Evolutionary conservation across 2,888 invertebrate species (phyloP).

Genomic region (Hypercompe scribonia): DNA sequence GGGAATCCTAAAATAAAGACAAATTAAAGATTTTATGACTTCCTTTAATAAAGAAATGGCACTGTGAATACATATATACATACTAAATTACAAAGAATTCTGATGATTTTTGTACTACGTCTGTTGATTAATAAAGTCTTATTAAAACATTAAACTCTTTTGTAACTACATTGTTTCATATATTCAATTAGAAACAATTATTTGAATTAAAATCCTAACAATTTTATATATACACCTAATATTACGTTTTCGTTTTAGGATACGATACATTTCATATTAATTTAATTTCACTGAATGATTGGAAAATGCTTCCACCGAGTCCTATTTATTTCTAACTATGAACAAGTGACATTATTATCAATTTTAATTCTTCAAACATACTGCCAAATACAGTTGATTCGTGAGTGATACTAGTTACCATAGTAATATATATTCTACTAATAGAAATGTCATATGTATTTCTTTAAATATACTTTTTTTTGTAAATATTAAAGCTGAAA

Average conservation of each 20-base stretch:
- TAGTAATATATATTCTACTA: slow-evolving; percentile 64
- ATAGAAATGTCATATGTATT: slow-evolving; percentile 61
- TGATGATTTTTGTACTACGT: background rate
- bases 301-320: slow-evolving; percentile 69
- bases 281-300: slow-evolving; percentile 58
- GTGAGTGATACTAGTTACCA: slow-evolving; percentile 85
- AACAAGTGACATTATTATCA: slow-evolving; percentile 50
- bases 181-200: background rate
- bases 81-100: background rate
- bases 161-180: background rate
- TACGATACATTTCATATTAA: slow-evolving; percentile 51
- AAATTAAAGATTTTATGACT: background rate
- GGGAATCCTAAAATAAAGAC: background rate
- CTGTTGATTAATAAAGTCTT: background rate
- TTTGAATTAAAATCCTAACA: background rate
- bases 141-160: background rate
- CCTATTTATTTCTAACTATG: slow-evolving; percentile 69
- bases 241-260: slow-evolving; percentile 73
- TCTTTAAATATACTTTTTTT: slow-evolving; percentile 59
- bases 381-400: slow-evolving; percentile 69
- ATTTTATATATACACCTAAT: background rate
- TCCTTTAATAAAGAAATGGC: background rate
- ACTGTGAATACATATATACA: background rate
- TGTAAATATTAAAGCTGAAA: slow-evolving; percentile 75
- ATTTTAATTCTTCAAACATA: slow-evolving; percentile 37